A percentile compares a stretch with the other conserved stretches of the same genome.
Conservation (phyloP, 1,140 invertebrate genomes). For the Cotesia vestalis region DNA sequence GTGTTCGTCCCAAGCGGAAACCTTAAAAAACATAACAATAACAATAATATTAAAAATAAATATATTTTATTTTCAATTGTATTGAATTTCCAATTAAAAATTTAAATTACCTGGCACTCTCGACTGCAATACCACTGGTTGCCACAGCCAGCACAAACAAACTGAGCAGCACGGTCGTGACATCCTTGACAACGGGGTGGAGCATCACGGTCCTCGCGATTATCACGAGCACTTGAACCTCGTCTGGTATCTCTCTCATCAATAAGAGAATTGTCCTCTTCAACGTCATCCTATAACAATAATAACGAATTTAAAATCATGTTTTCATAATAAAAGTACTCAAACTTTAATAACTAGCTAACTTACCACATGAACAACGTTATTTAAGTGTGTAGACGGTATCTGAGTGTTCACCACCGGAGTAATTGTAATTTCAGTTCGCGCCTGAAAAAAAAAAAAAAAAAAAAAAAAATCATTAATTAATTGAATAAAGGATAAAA, state of each 20-base stretch:
- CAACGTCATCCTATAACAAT: conserved; percentile 66
- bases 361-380: conserved; percentile 60
- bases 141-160: conserved; percentile 85
- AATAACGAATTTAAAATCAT: conserved; percentile 26
- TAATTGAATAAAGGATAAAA: conserved; percentile 22
- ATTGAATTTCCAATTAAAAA: neutral
- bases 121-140: conserved; percentile 92
- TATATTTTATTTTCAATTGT: neutral
- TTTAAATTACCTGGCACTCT: conserved; percentile 79
- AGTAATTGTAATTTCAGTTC: conserved; percentile 69
- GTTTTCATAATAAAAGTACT: conserved; percentile 17
- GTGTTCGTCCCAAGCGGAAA: conserved; percentile 84
- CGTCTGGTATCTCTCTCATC: conserved; percentile 70
- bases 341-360: neutral
- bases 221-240: conserved; percentile 51
- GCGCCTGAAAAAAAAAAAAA: conserved; percentile 50
- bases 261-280: conserved; percentile 72
- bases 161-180: conserved; percentile 78
- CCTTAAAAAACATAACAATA: conserved; percentile 66
- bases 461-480: conserved; percentile 16
- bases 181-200: conserved; percentile 79
- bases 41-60: conserved; percentile 27
- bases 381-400: conserved; percentile 55
- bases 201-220: conserved; percentile 61
- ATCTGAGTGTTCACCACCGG: conserved; percentile 63